Conservation (phyloP, 1,140 invertebrate genomes). For the Drosophila parabipectinata region DNA sequence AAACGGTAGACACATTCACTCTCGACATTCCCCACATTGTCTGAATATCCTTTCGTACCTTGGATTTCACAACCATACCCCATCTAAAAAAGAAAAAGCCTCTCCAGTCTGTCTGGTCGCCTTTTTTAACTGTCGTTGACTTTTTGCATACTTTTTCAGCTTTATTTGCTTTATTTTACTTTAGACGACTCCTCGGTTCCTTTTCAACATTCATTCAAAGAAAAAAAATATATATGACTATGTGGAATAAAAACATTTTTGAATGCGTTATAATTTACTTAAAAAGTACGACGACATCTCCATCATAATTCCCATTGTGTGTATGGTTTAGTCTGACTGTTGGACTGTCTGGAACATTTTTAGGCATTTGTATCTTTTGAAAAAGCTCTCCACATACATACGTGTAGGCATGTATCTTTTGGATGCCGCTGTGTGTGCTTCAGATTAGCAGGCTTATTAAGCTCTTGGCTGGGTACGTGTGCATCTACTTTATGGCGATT, state of each 20-base stretch:
- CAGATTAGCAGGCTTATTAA: conserved; percentile 65
- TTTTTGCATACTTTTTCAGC: conserved; percentile 51
- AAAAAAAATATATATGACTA: conserved; percentile 6
- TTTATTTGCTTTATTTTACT: conserved; percentile 25
- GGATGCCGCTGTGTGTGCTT: conserved; percentile 12
- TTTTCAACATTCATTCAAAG: conserved; percentile 26
- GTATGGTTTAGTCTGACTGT: not conserved
- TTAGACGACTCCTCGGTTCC: conserved; percentile 2
- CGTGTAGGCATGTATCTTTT: not conserved
- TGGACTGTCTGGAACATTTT: conserved; percentile 34
- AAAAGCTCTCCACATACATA: conserved; percentile 31
- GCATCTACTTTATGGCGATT: conserved; percentile 24
- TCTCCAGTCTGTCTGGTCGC: conserved; percentile 29
- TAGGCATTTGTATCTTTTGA: conserved; percentile 35
- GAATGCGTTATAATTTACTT: conserved; percentile 72
- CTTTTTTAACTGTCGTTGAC: conserved; percentile 33
- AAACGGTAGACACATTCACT: conserved; percentile 16
- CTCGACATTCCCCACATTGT: conserved; percentile 55
- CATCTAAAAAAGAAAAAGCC: conserved; percentile 4
- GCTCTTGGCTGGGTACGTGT: conserved; percentile 16
- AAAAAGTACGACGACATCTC: conserved; percentile 54
- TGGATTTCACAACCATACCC: not conserved
- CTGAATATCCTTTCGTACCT: conserved; percentile 38
- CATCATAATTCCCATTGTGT: conserved; percentile 55
- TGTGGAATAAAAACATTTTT: conserved; percentile 9